A percentile compares a stretch with the other conserved stretches of the same genome.
Evolutionary conservation across 2,797 vertebrate genomes (phyloP).

Genomic region (Jordanella pulchra): DNA sequence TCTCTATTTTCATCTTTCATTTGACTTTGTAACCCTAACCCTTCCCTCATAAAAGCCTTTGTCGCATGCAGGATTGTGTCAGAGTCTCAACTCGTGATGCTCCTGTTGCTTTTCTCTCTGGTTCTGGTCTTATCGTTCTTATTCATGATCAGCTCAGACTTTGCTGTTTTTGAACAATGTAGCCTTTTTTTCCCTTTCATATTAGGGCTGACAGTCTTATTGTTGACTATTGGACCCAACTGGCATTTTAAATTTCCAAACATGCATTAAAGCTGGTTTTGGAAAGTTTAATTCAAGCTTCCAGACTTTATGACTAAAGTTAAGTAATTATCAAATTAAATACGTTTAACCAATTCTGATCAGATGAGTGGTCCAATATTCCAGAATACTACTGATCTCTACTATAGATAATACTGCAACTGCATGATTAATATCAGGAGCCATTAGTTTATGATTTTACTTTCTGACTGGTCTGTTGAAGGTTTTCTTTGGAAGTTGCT

Average conservation of each 20-base stretch:
- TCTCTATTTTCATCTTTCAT: too few relatives aligned
- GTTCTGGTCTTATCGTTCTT: neutral
- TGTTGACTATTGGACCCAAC: neutral
- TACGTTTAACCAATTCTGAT: too few relatives aligned
- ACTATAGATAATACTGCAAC: neutral
- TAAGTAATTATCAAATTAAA: neutral
- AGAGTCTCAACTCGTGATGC: too few relatives aligned
- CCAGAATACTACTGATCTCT: neutral
- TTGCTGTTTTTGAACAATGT: neutral
- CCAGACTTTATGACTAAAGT: neutral
- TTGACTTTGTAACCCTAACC: too few relatives aligned
- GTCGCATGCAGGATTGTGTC: too few relatives aligned
- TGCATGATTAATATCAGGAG: constrained; percentile 29
- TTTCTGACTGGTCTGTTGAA: constrained; percentile 37
- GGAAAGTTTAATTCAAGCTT: neutral
- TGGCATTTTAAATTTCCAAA: neutral
- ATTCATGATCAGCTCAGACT: too few relatives aligned
- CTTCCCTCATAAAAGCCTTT: too few relatives aligned
- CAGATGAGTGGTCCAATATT: too few relatives aligned
- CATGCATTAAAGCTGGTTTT: neutral
- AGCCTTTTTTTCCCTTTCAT: neutral
- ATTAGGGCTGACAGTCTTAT: neutral
- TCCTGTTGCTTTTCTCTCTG: too few relatives aligned
- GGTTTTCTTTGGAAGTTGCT: constrained; percentile 33
- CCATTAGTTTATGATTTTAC: constrained; percentile 28